phyloP scores from a whole-genome alignment of 2,888 invertebrate genomes.

The Argyra leucocephala region DNA sequence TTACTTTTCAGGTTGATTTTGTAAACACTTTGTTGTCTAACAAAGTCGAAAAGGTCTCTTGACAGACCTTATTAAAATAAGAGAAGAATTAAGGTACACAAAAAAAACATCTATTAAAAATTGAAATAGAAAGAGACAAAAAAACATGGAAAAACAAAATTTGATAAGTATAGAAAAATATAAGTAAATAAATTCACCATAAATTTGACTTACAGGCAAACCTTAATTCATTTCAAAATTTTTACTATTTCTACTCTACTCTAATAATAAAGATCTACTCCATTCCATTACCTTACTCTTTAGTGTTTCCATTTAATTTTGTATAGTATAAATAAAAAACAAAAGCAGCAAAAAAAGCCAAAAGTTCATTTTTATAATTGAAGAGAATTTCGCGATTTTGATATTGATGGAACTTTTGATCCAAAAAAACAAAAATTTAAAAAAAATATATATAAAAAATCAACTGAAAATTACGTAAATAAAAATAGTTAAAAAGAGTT shows the following conservation, averaged over 20 bases:
- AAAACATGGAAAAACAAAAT: no score
- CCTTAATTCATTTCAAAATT: not conserved
- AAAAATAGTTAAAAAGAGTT: not conserved
- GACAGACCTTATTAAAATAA: not conserved
- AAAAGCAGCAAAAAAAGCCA: not conserved
- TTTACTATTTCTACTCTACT: not conserved
- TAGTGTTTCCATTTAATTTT: no score
- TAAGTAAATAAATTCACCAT: not conserved
- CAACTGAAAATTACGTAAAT: not conserved
- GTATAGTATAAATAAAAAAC: no score
- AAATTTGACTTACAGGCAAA: not conserved
- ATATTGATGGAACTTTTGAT: not conserved
- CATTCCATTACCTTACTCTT: no score
- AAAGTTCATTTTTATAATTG: not conserved
- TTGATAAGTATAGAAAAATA: no score
- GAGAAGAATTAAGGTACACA: no score
- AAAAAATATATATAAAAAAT: no score
- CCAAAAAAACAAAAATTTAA: not conserved
- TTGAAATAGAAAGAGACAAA: no score
- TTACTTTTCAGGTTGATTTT: not conserved
- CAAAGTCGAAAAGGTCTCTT: not conserved
- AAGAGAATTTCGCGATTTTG: not conserved
- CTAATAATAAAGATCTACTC: no score
- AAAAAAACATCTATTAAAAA: no score
- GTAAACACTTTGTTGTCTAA: not conserved